Evolutionary conservation across 2,888 invertebrate species (phyloP).

Genomic region (Pammene fasciana): DNA sequence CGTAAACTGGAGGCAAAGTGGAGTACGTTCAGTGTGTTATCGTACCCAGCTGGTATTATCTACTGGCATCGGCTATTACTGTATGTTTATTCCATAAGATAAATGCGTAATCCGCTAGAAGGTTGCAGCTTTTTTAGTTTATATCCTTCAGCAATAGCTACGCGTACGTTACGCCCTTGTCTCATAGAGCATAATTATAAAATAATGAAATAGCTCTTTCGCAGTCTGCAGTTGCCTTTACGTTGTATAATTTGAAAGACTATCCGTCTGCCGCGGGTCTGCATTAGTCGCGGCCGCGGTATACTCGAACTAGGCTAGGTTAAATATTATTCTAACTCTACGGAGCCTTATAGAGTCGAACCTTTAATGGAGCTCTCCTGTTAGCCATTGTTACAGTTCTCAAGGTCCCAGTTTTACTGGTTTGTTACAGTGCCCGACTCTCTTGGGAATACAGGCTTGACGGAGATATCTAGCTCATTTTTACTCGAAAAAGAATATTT

Average conservation of each 20-base stretch:
- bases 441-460: not conserved
- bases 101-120: too few species aligned
- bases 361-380: too few species aligned
- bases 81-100: too few species aligned
- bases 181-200: not conserved
- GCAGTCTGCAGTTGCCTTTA: slow-evolving; percentile 16
- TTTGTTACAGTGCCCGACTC: not conserved
- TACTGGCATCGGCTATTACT: too few species aligned
- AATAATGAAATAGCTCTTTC: not conserved
- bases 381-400: not conserved
- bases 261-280: slow-evolving; percentile 19
- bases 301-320: not conserved
- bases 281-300: not conserved
- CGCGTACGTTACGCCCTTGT: not conserved
- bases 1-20: too few species aligned
- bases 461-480: slow-evolving; percentile 21
- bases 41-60: too few species aligned
- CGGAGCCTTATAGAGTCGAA: not conserved
- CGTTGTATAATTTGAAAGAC: slow-evolving; percentile 27
- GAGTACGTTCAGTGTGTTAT: too few species aligned
- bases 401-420: not conserved
- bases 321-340: not conserved
- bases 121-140: too few species aligned
- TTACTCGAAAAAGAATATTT: slow-evolving; percentile 16
- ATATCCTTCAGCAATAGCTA: too few species aligned